Evolutionary conservation across 2,797 vertebrate genomes (phyloP).

Genomic region (Eupleurogrammus muticus): DNA sequence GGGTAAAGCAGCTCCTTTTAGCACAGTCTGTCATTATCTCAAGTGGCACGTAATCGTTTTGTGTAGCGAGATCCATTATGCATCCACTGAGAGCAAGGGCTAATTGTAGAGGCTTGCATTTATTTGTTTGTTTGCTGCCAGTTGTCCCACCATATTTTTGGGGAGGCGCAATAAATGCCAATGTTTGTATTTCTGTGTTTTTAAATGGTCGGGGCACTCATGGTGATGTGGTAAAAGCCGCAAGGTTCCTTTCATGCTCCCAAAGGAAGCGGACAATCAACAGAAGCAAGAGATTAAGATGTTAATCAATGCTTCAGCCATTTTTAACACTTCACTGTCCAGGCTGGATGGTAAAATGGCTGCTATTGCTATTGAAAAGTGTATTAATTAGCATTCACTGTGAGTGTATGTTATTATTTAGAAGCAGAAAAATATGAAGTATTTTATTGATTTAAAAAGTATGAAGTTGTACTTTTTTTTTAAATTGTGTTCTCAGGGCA

Average conservation of each 20-base stretch:
- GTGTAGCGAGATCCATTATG: constrained; percentile 61
- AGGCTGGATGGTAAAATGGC: not conserved
- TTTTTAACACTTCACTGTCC: constrained; percentile 49
- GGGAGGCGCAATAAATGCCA: constrained; percentile 43
- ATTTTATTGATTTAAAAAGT: constrained; percentile 14
- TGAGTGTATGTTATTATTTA: constrained; percentile 23
- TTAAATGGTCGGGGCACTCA: constrained; percentile 32
- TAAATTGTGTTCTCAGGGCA: constrained; percentile 46
- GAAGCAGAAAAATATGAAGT: constrained; percentile 30
- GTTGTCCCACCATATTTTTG: constrained; percentile 59
- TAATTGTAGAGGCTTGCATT: constrained; percentile 55
- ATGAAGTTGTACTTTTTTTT: constrained; percentile 37
- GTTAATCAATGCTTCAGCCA: constrained; percentile 29
- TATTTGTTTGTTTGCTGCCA: constrained; percentile 60
- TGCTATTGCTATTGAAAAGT: not conserved
- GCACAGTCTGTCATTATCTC: constrained; percentile 73
- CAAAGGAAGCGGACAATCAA: constrained; percentile 54
- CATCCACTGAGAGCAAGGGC: constrained; percentile 52
- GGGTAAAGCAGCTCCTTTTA: constrained; percentile 74
- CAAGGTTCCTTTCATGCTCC: constrained; percentile 34
- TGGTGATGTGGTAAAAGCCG: constrained; percentile 41
- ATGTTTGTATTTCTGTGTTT: constrained; percentile 53
- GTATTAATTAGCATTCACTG: not conserved
- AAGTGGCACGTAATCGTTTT: constrained; percentile 63
- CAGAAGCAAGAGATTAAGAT: constrained; percentile 48